Conservation (phyloP, 2,888 invertebrate genomes). For the Volucella bombylans region DNA sequence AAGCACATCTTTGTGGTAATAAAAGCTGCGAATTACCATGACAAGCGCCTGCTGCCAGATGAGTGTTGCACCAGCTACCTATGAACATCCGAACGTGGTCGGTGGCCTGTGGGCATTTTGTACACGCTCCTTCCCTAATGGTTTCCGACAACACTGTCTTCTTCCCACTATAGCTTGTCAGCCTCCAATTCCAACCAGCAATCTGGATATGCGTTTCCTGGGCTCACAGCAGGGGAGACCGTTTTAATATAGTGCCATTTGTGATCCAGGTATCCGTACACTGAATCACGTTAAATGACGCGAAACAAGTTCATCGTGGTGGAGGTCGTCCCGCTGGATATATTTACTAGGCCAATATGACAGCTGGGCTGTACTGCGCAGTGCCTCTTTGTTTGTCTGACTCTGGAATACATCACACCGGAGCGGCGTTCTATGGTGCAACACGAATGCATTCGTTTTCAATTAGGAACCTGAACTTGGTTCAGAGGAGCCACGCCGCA, state of each 20-base stretch:
- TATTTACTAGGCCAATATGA: constrained; percentile 29
- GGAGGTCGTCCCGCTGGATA: constrained; percentile 24
- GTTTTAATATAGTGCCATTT: not conserved
- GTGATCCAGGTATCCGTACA: not conserved
- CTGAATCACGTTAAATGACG: constrained; percentile 11
- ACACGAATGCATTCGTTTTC: constrained; percentile 42
- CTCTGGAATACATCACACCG: not conserved
- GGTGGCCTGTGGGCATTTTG: constrained; percentile 14
- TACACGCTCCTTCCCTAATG: constrained; percentile 7
- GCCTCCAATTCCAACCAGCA: constrained; percentile 1
- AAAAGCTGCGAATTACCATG: constrained; percentile 14
- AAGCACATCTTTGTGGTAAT: constrained; percentile 13
- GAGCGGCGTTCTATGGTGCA: constrained; percentile 17
- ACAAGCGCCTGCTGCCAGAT: constrained; percentile 10
- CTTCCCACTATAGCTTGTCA: constrained; percentile 10
- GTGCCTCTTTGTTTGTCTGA: constrained; percentile 14
- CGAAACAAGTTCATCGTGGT: constrained; percentile 23
- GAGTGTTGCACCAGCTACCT: constrained; percentile 7
- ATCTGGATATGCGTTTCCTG: not conserved
- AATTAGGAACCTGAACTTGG: constrained; percentile 18
- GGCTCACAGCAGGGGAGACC: not conserved
- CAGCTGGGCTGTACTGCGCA: constrained; percentile 15
- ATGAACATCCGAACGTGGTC: not conserved
- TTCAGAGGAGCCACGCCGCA: constrained; percentile 6
- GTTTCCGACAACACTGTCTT: not conserved